Evolutionary conservation across 2,113 vertebrate genomes (phyloP), one percentile per base, ranked within the genome.

Genomic region (Halcyon malimbica): DNA sequence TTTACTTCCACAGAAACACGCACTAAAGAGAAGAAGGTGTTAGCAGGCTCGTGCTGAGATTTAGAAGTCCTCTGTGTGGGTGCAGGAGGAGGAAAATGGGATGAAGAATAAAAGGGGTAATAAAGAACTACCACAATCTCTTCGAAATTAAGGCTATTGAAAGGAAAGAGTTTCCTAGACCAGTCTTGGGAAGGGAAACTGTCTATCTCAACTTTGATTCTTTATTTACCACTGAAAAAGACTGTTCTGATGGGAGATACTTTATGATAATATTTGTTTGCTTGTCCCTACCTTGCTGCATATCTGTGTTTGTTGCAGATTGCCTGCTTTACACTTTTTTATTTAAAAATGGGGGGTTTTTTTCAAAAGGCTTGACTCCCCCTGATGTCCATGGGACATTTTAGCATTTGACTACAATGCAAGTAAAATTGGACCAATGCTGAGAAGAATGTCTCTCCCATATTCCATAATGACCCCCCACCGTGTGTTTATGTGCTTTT

Each of bases 401-500:
- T 95, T 69, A 96, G 10, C 63, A 69, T 90, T 96, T 94, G 44
- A 83, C 87, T 89, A 20, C 87, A 96, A 90, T 90, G 90, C 1
- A 37, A 87, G 41, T 41, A 93, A 91, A 95, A 95, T 73, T 96
- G 50, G 84, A 93, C 65, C 62, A 76, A 93, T 26, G 84, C 93
- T 95, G 93, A 87, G 87, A 94, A 95, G 53, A 87, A 77, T 42
- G 26, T 93, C 60, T 83, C 67, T 91, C 89, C 94, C 82, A 54
- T 87, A 95, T 85, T 70, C 89, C 50, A 21, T 77, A 93, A 96
- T 76, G 75, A 96, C 42, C 11, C 1, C 24, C 24, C 50, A 13
- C 50, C 24, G 11, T 77, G 82, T 95, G 74, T 95, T 96, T 95
- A 95, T 94, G 70, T 96, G 91, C 75, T 95, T 91, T 96, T 94